Evolutionary conservation across 2,113 vertebrate genomes (phyloP), one percentile per base, ranked within the genome.

Genomic region (Caloenas nicobarica): DNA sequence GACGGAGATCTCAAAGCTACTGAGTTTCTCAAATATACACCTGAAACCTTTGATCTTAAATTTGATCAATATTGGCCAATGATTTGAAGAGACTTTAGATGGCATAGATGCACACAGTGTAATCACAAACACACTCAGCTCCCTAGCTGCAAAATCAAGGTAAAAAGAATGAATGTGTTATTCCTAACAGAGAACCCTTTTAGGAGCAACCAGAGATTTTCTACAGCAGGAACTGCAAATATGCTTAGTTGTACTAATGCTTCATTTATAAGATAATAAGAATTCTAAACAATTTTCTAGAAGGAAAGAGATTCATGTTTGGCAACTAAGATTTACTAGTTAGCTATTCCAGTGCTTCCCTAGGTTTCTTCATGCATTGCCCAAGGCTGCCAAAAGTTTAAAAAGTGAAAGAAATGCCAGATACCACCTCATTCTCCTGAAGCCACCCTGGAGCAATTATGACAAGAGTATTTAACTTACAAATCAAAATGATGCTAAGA

Each of bases 181-280:
- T 76, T 82, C 69, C 70, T 86, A 72, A 81, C 19, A 64, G 42
- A 89, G 16, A 90, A 64, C 28, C 6, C 11, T 93, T 91, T 83
- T 51, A 81, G 54, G 40, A 72, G 9, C 25, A 65, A 80, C 10
- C 9, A 70, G 40, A 73, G 40, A 70, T 73, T 94, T 93, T 77
- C 62, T 81, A 51, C 15, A 86, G 42, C 40, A 76, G 50, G 60
- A 91, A 71, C 19, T 80, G 42, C 64, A 93, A 88, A 77, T 79
- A 69, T 54, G 5, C 54, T 88, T 88, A 62, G 46, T 58, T 81
- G n/a, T 51, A 77, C 46, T 94, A 87, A 76, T 91, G 12, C 58
- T 91, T 91, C 46, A 70, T 89, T 94, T 94, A 70, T 89, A 85
- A 89, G n/a, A 94, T 83, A 90, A 83, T 76, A 80, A 78, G 81